Evolutionary conservation across 2,888 invertebrate genomes (phyloP).

Genomic region (Aquatica leii): DNA sequence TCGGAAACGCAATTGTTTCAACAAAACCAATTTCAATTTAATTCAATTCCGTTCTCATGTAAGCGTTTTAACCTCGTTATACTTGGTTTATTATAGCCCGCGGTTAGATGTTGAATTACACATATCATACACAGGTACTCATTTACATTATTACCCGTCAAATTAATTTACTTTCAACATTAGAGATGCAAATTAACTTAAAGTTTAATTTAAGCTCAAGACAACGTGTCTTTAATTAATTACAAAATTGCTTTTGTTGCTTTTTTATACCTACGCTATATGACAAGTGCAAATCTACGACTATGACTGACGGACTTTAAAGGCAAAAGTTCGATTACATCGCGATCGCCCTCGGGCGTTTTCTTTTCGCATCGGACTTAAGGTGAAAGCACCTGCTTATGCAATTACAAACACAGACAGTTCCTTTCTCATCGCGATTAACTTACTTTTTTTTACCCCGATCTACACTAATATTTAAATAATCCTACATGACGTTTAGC

Average conservation of each 20-base stretch:
- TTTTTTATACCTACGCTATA: no score
- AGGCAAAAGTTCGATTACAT: slow-evolving; percentile 16
- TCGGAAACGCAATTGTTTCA: no score
- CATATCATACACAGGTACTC: slow-evolving; percentile 35
- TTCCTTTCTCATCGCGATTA: slow-evolving; percentile 8
- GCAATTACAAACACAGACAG: slow-evolving; percentile 28
- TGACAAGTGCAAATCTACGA: no score
- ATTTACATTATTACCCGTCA: slow-evolving; percentile 44
- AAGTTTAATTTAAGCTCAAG: slow-evolving; percentile 42
- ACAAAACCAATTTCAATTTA: slow-evolving; percentile 34
- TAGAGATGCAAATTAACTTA: slow-evolving; percentile 45
- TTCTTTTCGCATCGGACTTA: slow-evolving; percentile 20
- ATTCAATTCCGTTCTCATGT: slow-evolving; percentile 25
- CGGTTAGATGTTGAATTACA: slow-evolving; percentile 31
- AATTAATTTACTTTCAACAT: slow-evolving; percentile 44
- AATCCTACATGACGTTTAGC: slow-evolving; percentile 10
- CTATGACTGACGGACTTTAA: not conserved
- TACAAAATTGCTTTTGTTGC: slow-evolving; percentile 36
- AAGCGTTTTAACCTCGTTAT: slow-evolving; percentile 33
- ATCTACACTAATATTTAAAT: slow-evolving; percentile 9
- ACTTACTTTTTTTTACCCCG: slow-evolving; percentile 1
- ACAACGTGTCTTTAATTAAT: slow-evolving; percentile 44
- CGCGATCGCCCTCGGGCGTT: slow-evolving; percentile 3
- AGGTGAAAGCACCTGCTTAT: slow-evolving; percentile 34
- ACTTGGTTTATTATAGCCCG: slow-evolving; percentile 29